A percentile compares a stretch with the other conserved stretches of the same genome.
phyloP scores from a whole-genome alignment of 1,140 invertebrate species.

The Pogonomyrmex barbatus region DNA sequence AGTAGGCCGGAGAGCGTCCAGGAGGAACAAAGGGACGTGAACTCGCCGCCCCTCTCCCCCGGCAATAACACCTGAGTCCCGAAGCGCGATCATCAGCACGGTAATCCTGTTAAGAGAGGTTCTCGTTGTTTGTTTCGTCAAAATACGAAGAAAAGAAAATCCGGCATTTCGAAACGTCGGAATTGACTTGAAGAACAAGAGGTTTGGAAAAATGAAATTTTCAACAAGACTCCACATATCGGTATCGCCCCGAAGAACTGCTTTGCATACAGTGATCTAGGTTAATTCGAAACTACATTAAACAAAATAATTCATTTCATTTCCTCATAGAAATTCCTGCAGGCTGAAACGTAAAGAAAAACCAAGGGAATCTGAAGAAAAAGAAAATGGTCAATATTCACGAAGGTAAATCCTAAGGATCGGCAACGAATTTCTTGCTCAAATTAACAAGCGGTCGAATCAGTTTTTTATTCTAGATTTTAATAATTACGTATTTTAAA shows the following conservation, averaged over 20 bases:
- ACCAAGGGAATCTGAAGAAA: not conserved
- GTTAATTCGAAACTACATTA: constrained; percentile 12
- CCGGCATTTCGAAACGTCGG: not conserved
- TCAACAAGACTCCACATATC: not conserved
- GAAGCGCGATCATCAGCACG: not conserved
- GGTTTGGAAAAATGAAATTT: constrained; percentile 11
- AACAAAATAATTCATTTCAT: not conserved
- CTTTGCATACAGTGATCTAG: not conserved
- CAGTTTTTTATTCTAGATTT: constrained; percentile 40
- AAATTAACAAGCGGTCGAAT: constrained; percentile 20
- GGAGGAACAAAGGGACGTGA: constrained; percentile 82
- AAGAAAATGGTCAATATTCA: constrained; percentile 36
- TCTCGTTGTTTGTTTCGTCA: constrained; percentile 4
- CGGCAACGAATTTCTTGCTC: constrained; percentile 31
- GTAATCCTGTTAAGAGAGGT: constrained; percentile 28
- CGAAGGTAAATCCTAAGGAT: constrained; percentile 31
- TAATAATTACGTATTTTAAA: constrained; percentile 17
- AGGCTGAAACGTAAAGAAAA: not conserved
- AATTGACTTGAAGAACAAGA: not conserved
- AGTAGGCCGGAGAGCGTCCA: constrained; percentile 84
- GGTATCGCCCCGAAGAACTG: not conserved
- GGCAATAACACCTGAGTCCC: constrained; percentile 83
- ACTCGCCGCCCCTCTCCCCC: constrained; percentile 82
- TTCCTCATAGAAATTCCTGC: not conserved
- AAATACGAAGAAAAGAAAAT: not conserved